Conservation (phyloP, 2,113 vertebrate genomes). For the Vireo altiloquus region DNA sequence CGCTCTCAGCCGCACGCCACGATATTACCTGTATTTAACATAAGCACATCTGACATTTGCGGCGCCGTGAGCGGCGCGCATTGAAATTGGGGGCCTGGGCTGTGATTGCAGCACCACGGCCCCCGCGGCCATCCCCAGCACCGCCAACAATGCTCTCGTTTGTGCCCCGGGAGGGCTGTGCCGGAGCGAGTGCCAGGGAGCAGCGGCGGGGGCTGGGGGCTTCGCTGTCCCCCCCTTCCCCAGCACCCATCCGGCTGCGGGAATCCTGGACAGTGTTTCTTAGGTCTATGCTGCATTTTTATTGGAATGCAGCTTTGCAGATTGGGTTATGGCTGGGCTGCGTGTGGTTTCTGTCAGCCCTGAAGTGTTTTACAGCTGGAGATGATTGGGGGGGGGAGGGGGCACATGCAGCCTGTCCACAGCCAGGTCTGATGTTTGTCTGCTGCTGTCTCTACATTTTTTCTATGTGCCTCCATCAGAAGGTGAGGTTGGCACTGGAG, state of each 20-base stretch:
- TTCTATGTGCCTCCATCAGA: neutral
- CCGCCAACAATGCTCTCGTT: neutral
- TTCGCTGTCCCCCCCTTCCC: neutral
- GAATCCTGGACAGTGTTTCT: neutral
- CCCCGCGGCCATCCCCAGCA: neutral
- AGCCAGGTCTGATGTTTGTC: conserved; percentile 20
- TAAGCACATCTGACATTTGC: conserved; percentile 33
- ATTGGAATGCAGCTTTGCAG: conserved; percentile 44
- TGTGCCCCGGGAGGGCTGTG: neutral
- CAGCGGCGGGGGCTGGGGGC: neutral
- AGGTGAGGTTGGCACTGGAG: neutral
- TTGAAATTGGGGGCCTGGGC: neutral
- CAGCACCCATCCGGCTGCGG: neutral
- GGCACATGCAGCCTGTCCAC: neutral
- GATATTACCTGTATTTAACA: conserved; percentile 19
- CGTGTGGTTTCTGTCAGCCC: conserved; percentile 43
- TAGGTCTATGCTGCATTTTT: neutral
- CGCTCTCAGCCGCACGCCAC: neutral
- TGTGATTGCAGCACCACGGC: neutral
- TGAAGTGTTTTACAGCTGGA: conserved; percentile 54
- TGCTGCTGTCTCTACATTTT: conserved; percentile 12
- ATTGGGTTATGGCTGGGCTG: conserved; percentile 3
- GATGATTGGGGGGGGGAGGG: neutral
- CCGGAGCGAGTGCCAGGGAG: neutral
- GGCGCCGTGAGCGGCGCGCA: neutral